A percentile compares a stretch with the other conserved stretches of the same genome.
phyloP scores from a whole-genome alignment of 2,113 vertebrate species.

The Peromyscus leucopus region DNA sequence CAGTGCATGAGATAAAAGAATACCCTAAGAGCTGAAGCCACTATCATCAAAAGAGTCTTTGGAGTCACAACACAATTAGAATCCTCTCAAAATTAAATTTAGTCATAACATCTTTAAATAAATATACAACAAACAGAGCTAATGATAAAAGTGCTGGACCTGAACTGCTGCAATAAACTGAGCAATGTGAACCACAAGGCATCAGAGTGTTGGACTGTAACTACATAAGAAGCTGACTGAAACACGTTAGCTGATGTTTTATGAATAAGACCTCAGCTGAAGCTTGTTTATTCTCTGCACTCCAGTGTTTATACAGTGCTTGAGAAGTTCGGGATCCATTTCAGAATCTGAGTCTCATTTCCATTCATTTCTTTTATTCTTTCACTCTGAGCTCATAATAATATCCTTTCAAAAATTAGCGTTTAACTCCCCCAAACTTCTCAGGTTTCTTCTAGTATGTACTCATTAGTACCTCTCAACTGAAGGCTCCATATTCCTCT shows the following conservation, averaged over 20 bases:
- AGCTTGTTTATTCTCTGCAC: constrained; percentile 57
- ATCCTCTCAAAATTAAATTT: constrained; percentile 15
- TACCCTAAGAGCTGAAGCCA: not conserved
- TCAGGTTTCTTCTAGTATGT: constrained; percentile 45
- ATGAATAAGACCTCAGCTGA: constrained; percentile 62
- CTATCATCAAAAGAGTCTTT: constrained; percentile 3
- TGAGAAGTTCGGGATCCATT: constrained; percentile 58
- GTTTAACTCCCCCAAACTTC: constrained; percentile 27
- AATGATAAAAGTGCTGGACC: not conserved
- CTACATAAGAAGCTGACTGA: constrained; percentile 71
- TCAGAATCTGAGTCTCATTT: constrained; percentile 64
- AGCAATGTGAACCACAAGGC: constrained; percentile 24
- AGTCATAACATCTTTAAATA: not conserved
- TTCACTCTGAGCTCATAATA: constrained; percentile 35
- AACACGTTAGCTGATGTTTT: constrained; percentile 56
- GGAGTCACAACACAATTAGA: not conserved
- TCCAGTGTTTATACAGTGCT: constrained; percentile 54
- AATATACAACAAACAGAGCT: constrained; percentile 18
- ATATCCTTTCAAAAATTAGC: constrained; percentile 54
- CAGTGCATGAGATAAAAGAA: not conserved
- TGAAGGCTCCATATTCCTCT: not conserved
- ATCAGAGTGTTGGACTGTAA: constrained; percentile 11
- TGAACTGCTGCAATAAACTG: constrained; percentile 44
- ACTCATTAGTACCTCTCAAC: constrained; percentile 43
- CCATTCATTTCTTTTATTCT: constrained; percentile 62